Conservation (phyloP, 2,888 invertebrate genomes). For the Plusia festucae region DNA sequence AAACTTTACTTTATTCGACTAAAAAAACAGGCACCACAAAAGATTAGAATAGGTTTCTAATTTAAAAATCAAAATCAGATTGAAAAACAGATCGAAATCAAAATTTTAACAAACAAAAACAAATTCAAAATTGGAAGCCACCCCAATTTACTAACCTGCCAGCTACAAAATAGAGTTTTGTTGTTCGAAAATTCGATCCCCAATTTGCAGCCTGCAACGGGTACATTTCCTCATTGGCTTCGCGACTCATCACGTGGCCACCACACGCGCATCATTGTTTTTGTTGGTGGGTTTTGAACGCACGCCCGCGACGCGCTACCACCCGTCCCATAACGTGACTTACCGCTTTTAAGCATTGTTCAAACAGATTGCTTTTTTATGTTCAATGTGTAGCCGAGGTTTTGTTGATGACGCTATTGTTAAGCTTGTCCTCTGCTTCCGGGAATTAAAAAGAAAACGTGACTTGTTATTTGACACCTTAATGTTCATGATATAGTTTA, state of each 20-base stretch:
- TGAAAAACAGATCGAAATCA: neutral
- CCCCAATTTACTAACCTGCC: conserved; percentile 26
- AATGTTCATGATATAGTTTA: neutral
- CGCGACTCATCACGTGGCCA: conserved; percentile 62
- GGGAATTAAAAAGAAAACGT: neutral
- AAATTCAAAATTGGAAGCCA: conserved; percentile 5
- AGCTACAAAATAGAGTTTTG: conserved; percentile 8
- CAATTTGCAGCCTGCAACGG: conserved; percentile 25
- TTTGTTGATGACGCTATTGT: conserved; percentile 6
- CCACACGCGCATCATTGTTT: conserved; percentile 63
- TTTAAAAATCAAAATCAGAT: too few species aligned
- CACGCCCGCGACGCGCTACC: conserved; percentile 33
- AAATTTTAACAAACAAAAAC: neutral
- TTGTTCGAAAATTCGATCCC: neutral
- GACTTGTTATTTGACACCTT: neutral
- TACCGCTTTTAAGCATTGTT: conserved; percentile 43
- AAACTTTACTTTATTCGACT: too few species aligned
- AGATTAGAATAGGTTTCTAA: too few species aligned
- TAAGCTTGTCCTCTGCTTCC: neutral
- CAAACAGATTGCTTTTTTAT: conserved; percentile 36
- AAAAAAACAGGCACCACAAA: too few species aligned
- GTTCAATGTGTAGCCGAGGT: conserved; percentile 3
- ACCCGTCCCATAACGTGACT: conserved; percentile 66
- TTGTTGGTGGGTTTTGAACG: conserved; percentile 68
- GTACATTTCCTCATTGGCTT: conserved; percentile 17